phyloP scores from a whole-genome alignment of 2,797 vertebrate genomes.

The Pangasius krempfi region DNA sequence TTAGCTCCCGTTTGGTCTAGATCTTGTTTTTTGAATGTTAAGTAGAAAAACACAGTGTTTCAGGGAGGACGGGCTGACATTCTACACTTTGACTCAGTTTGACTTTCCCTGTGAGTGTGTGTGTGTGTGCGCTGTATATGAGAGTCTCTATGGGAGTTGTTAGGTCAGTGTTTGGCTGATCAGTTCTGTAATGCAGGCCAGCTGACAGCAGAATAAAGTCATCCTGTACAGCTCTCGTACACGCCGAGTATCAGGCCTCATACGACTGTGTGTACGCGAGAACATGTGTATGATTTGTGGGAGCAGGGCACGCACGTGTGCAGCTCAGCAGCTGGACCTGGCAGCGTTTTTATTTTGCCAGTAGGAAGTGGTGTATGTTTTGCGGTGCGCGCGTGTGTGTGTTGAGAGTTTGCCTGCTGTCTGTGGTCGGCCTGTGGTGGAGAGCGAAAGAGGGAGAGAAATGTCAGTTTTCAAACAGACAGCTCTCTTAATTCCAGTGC shows the following conservation, averaged over 20 bases:
- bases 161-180: constrained; percentile 65
- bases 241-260: constrained; percentile 24
- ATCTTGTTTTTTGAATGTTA: neutral
- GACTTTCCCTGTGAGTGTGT: constrained; percentile 22
- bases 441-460: neutral
- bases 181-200: constrained; percentile 53
- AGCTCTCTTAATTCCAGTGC: constrained; percentile 25
- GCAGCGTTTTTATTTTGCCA: constrained; percentile 43
- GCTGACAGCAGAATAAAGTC: constrained; percentile 41
- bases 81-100: neutral
- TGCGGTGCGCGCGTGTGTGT: constrained; percentile 41
- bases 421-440: constrained; percentile 52
- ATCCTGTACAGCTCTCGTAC: constrained; percentile 31
- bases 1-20: neutral
- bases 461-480: constrained; percentile 12
- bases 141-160: constrained; percentile 60
- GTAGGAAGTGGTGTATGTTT: constrained; percentile 57
- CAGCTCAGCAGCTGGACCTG: constrained; percentile 43
- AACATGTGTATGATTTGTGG: constrained; percentile 11
- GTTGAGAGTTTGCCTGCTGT: constrained; percentile 50
- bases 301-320: neutral
- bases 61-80: neutral
- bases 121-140: constrained; percentile 10
- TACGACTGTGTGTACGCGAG: constrained; percentile 26
- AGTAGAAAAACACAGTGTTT: neutral